A percentile compares a stretch with the other conserved stretches of the same genome.
Evolutionary conservation across 2,113 vertebrate genomes (phyloP).

Genomic region (Cyanistes caeruleus): DNA sequence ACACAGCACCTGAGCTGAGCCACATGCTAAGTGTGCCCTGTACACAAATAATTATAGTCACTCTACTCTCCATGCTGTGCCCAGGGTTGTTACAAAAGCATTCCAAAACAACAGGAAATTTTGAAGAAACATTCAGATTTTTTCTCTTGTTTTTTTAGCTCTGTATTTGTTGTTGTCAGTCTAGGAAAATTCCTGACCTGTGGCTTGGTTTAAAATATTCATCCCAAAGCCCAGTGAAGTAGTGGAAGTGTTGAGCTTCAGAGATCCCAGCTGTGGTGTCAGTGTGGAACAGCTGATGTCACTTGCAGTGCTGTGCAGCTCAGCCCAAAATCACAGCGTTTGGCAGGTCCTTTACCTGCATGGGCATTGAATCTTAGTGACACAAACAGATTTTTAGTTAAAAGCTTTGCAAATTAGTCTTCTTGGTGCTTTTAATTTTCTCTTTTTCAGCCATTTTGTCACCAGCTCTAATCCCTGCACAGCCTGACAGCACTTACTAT

Average conservation of each 20-base stretch:
- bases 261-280: accelerated
- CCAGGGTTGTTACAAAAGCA: neutral
- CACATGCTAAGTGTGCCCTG: neutral
- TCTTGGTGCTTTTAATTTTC: constrained; percentile 26
- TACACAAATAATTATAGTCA: neutral
- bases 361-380: neutral
- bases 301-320: neutral
- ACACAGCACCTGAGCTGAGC: neutral
- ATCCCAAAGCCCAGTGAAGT: neutral
- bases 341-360: neutral
- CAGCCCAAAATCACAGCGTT: neutral
- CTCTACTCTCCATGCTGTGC: neutral
- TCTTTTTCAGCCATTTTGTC: constrained; percentile 49
- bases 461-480: constrained; percentile 11
- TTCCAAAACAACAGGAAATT: neutral
- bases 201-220: neutral
- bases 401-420: constrained; percentile 22
- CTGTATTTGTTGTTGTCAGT: neutral
- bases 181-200: neutral
- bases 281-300: neutral
- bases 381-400: neutral
- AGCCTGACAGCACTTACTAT: neutral
- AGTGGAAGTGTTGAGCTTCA: neutral
- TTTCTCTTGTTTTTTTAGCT: neutral
- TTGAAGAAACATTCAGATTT: neutral